Conservation (phyloP, 2,888 invertebrate genomes). For the Arctia plantaginis region DNA sequence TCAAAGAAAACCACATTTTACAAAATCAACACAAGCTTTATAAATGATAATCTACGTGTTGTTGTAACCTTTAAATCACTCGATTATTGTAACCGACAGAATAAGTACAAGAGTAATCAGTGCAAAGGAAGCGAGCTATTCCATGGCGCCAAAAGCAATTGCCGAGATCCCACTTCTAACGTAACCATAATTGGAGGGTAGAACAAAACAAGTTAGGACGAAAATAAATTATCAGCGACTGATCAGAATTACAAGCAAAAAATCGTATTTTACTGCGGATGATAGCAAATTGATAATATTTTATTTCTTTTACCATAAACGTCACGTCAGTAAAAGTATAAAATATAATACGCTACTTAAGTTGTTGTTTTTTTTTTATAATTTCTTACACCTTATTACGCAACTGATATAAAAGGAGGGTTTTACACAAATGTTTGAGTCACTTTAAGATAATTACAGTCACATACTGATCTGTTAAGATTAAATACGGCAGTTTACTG, state of each 20-base stretch:
- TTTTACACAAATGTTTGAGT: background rate
- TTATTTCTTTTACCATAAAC: background rate
- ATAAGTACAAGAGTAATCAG: constrained; percentile 81
- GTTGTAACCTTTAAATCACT: constrained; percentile 2
- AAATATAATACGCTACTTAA: background rate
- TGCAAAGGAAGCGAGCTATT: constrained; percentile 77
- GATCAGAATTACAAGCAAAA: background rate
- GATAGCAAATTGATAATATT: background rate
- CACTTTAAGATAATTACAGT: background rate
- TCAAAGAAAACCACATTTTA: too few relatives aligned
- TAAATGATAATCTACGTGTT: background rate
- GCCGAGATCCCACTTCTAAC: constrained; percentile 23
- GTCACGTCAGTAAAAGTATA: background rate
- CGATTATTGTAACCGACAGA: constrained; percentile 48
- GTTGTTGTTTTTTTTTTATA: background rate
- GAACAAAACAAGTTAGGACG: background rate
- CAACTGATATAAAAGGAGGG: background rate
- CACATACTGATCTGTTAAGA: background rate
- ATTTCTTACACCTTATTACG: background rate
- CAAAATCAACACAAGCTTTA: background rate
- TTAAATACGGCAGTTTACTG: background rate
- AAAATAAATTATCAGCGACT: background rate
- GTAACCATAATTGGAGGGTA: constrained; percentile 15
- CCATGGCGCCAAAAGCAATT: constrained; percentile 69
- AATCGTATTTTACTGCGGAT: background rate